Base-by-base conservation (phyloP, 2,888 invertebrate genomes). In the Brachynemurus nebulosus region DNA sequence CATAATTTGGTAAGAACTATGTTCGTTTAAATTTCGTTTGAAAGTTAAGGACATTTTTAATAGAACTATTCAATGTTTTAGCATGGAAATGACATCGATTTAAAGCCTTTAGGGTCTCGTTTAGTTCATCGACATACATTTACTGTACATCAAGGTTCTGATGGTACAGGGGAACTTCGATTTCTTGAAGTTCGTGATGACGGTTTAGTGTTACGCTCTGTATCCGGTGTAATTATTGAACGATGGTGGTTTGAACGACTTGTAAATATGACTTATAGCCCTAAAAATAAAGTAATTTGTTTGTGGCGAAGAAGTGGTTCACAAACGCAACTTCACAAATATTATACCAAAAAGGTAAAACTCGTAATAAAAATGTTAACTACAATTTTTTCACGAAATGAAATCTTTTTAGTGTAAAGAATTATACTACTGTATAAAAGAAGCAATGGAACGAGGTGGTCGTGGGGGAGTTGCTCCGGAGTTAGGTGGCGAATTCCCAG, bases 211-310 rank as follows among this genome's bases (percentile, higher is more conserved):
- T 66, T 91, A 51, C 71, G 90, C 48, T 85, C 88, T 0, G 78
- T 81, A 2, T 77, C 77, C 64, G 91, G 91, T 18, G 83, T 88
- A 1, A 90, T 91, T 65, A 78, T 88, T 34, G 90, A 91, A 57
- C 74, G 96, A 35, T 98, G 98, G 97, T 99, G 97, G 97, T 99
- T 90, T 66, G 98, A 99, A 63, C 74, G 96, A 44, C 71, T 99
- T 43, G 95, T 98, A 43, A 99, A 99, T 63, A 97, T 99, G 95
- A 97, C 98, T 0, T 99, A 93, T 65, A 95, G 96, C 54, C 98
- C 98, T 1, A 97, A 97, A 67, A 97, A 93, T 58, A 88, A 90
- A 66, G 86, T 97, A 8, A 71, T 99, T 50, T 98, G 97, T 66
- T 74, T 99, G 48, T 99, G 98, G 96, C 78, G 95, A 56, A 80